phyloP scores from a whole-genome alignment of 2,113 vertebrate genomes.

The Acinonyx jubatus region DNA sequence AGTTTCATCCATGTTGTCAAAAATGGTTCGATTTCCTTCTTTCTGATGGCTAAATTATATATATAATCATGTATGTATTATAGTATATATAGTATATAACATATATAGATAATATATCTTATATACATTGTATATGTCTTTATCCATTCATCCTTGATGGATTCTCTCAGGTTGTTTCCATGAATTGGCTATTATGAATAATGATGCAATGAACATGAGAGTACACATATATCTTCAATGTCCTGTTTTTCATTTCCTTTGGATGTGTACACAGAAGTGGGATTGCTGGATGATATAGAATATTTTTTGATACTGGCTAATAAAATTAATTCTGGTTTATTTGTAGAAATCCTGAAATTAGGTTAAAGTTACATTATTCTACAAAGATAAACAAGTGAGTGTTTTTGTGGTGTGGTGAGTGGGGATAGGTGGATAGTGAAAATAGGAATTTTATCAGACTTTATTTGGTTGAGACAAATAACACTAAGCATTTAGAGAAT shows the following conservation, averaged over 20 bases:
- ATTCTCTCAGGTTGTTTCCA: too few species aligned
- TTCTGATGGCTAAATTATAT: background rate
- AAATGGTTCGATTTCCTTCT: background rate
- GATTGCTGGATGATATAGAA: too few species aligned
- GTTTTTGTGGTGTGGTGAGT: background rate
- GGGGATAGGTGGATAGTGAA: background rate
- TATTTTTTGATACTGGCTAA: background rate
- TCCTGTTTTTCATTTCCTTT: too few species aligned
- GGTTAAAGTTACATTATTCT: background rate
- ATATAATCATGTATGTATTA: too few species aligned
- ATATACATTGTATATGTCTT: too few species aligned
- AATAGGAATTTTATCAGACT: background rate
- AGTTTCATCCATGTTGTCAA: background rate
- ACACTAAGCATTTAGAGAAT: background rate
- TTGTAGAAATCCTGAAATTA: background rate
- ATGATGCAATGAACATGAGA: too few species aligned
- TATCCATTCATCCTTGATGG: too few species aligned
- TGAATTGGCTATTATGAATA: too few species aligned
- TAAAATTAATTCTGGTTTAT: background rate
- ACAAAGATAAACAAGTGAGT: background rate
- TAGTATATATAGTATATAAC: too few species aligned
- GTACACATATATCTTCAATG: too few species aligned
- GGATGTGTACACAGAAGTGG: too few species aligned
- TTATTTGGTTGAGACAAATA: background rate
- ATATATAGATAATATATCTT: too few species aligned